Conservation (phyloP, 2,113 vertebrate species). For the Osmerus eperlanus region DNA sequence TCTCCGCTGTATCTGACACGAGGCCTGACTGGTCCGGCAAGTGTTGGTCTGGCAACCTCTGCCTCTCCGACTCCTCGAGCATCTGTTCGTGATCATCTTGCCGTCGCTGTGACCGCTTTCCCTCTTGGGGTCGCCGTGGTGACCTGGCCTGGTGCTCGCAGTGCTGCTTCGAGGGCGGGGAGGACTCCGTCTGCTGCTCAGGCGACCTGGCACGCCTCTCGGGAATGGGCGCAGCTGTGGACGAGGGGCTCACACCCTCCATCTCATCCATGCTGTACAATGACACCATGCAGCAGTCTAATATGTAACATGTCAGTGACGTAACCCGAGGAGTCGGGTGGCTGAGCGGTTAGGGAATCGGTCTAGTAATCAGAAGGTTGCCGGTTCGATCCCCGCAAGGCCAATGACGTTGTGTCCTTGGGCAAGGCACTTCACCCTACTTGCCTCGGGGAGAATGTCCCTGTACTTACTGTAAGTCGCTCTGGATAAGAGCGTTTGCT, state of each 20-base stretch:
- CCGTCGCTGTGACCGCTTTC: constrained; percentile 58
- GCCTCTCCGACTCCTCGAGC: constrained; percentile 51
- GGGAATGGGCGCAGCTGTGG: not conserved
- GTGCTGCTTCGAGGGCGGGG: constrained; percentile 47
- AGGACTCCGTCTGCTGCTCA: constrained; percentile 40
- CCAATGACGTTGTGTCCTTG: too few species aligned
- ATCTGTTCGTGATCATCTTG: constrained; percentile 63
- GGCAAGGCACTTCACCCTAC: too few species aligned
- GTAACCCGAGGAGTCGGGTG: too few species aligned
- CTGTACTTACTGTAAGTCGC: too few species aligned
- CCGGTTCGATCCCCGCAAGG: too few species aligned
- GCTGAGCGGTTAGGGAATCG: too few species aligned
- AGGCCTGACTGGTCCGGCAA: constrained; percentile 52
- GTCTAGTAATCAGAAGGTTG: too few species aligned
- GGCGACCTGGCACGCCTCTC: constrained; percentile 27
- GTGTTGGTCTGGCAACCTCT: constrained; percentile 69
- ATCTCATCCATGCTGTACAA: constrained; percentile 57
- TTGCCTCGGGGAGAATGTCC: too few species aligned
- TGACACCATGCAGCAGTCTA: not conserved
- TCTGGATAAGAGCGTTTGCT: too few species aligned
- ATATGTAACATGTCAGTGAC: too few species aligned
- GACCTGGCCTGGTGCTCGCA: constrained; percentile 58
- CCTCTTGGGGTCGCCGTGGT: constrained; percentile 68
- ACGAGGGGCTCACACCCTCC: constrained; percentile 12
- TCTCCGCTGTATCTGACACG: constrained; percentile 59